Conservation (phyloP, 37 sponge, comb jelly and placozoan genomes). For the Spongilla lacustris region DNA sequence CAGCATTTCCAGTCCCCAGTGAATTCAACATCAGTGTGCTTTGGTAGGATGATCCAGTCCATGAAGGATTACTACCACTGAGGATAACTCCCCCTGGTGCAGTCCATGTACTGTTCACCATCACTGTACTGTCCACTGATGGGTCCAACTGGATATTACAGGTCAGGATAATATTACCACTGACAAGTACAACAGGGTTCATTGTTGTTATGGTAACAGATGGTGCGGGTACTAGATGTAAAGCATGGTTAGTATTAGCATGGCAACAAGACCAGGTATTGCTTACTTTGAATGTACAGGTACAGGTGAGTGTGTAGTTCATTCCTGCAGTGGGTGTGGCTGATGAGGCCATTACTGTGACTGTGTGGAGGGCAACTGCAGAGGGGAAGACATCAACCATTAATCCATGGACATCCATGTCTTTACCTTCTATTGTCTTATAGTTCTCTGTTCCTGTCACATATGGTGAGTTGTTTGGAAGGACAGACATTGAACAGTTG, state of each 20-base stretch:
- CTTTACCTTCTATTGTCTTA: no score
- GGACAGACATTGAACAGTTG: no score
- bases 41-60: not conserved
- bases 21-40: not conserved
- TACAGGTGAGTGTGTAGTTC: slow-evolving; percentile 5
- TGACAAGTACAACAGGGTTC: not conserved
- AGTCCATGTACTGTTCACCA: not conserved
- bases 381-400: no score
- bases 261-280: not conserved
- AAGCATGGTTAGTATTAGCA: not conserved
- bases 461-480: no score
- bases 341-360: not conserved
- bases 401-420: no score
- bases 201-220: not conserved
- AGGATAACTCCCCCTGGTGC: not conserved
- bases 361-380: not conserved
- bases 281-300: not conserved
- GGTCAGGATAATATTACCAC: not conserved
- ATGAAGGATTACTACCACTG: not conserved
- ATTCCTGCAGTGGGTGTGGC: not conserved
- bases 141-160: not conserved
- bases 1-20: not conserved
- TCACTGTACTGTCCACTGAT: not conserved
- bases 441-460: no score
- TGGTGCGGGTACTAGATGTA: not conserved